Evolutionary conservation across 2,113 vertebrate genomes (phyloP).

Genomic region (Menidia beryllina): DNA sequence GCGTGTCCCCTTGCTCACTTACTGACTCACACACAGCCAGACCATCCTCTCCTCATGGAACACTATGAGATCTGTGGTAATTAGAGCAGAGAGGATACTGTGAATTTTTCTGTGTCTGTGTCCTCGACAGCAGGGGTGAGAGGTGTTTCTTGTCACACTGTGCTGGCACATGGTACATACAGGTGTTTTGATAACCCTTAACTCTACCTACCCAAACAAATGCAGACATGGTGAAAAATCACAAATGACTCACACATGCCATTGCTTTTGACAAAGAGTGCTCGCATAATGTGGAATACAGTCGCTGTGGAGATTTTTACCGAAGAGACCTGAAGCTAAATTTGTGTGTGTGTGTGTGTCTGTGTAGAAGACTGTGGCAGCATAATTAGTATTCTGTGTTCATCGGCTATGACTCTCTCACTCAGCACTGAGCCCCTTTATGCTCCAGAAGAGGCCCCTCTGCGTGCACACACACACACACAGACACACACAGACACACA

Average conservation of each 20-base stretch:
- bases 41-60: constrained; percentile 44
- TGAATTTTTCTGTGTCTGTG: constrained; percentile 19
- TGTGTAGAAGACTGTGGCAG: constrained; percentile 57
- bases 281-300: constrained; percentile 18
- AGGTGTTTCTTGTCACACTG: constrained; percentile 64
- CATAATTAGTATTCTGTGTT: constrained; percentile 79
- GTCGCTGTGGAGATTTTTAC: constrained; percentile 24
- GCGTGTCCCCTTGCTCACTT: neutral
- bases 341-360: constrained; percentile 8
- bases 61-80: constrained; percentile 61
- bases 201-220: constrained; percentile 1
- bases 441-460: constrained; percentile 58
- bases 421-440: constrained; percentile 80
- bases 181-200: constrained; percentile 68
- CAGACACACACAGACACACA: constrained; percentile 38
- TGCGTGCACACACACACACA: constrained; percentile 40
- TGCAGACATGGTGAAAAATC: constrained; percentile 28
- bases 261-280: constrained; percentile 40
- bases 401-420: constrained; percentile 66
- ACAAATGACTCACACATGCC: constrained; percentile 12
- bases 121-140: constrained; percentile 36
- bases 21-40: constrained; percentile 21
- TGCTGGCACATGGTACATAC: constrained; percentile 29
- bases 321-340: constrained; percentile 43
- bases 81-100: constrained; percentile 64